Percentiles rank a stretch among this genome's conserved stretches.
Conservation (phyloP, 2,888 invertebrate genomes). For the Aphodius sticticus region DNA sequence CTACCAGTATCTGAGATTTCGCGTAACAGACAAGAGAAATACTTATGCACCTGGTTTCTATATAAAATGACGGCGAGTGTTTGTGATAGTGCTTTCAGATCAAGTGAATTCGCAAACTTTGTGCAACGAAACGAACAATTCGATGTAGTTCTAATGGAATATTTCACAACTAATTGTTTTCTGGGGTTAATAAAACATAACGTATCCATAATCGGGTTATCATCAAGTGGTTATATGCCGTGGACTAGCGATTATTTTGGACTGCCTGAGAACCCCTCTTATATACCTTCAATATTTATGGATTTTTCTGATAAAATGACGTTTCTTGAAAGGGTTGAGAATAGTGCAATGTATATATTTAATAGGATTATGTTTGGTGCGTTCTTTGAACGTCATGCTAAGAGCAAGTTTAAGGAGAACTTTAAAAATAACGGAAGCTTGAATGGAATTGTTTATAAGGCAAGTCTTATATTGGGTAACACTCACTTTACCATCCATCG, state of each 20-base stretch:
- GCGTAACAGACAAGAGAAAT: slow-evolving; percentile 14
- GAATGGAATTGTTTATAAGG: slow-evolving; percentile 59
- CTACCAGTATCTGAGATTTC: slow-evolving; percentile 24
- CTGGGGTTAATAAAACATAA: slow-evolving; percentile 68
- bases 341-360: slow-evolving; percentile 40
- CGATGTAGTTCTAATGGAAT: slow-evolving; percentile 72
- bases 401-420: slow-evolving; percentile 46
- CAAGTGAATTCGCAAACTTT: slow-evolving; percentile 55
- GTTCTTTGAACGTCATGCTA: slow-evolving; percentile 42
- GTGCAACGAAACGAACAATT: slow-evolving; percentile 61
- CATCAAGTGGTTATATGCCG: slow-evolving; percentile 61
- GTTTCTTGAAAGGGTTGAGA: slow-evolving; percentile 45
- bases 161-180: slow-evolving; percentile 74
- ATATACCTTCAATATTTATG: slow-evolving; percentile 60
- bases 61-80: slow-evolving; percentile 22
- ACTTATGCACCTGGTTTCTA: slow-evolving; percentile 11
- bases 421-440: background rate
- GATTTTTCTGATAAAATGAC: slow-evolving; percentile 46
- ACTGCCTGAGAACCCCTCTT: slow-evolving; percentile 59
- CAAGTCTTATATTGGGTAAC: slow-evolving; percentile 62
- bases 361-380: slow-evolving; percentile 34
- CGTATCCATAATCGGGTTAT: slow-evolving; percentile 64
- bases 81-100: slow-evolving; percentile 43
- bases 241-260: slow-evolving; percentile 60
- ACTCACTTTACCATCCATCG: slow-evolving; percentile 60